Base-by-base conservation (phyloP, 2,113 vertebrate genomes). In the Peromyscus maniculatus region DNA sequence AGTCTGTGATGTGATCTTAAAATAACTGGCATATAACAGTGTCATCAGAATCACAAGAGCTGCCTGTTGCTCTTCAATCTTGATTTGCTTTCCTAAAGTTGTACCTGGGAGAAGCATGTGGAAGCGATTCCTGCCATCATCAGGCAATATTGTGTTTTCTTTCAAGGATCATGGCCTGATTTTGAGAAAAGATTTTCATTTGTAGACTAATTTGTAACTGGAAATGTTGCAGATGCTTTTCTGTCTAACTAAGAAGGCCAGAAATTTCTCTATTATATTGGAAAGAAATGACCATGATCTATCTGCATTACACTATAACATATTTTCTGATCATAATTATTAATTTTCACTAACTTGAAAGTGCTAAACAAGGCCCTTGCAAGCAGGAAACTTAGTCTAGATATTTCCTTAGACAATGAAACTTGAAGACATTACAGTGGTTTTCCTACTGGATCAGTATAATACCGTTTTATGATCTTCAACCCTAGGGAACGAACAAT, bases 51-150 rank as follows among this genome's bases (percentile, higher is more conserved):
- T 96, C 91, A 69, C 16, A 72, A 92, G 87, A 80, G 33, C 79
- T 89, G 1, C 89, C 96, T 97, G 72, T 74, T 95, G 0, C 84
- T 94, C 77, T 94, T 95, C 90, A 94, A 87, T 86, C 83, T 91
- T 90, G 74, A 93, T 96, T 93, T 90, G 55, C 33, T 90, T 97
- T 96, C 26, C 15, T 28, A 36, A 36, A 57, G 46, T 78, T 79
- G 9, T 89, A 92, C 26, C 95, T 64, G 57, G 28, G 55, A 94
- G 33, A 33, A 49, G 55, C n/a, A 80, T 0, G 26, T 57, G 79
- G 43, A 9, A 52, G 26, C n/a, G 8, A 64, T 36, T 59, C 36
- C 39, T 21, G 33, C 46, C 24, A 39, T 88, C 93, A 92, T 96
- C 5, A 59, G 31, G 28, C 71, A 90, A 33, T 57, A 24, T 39